phyloP scores from a whole-genome alignment of 1,140 invertebrate genomes.

The Ostrea denselamellosa region DNA sequence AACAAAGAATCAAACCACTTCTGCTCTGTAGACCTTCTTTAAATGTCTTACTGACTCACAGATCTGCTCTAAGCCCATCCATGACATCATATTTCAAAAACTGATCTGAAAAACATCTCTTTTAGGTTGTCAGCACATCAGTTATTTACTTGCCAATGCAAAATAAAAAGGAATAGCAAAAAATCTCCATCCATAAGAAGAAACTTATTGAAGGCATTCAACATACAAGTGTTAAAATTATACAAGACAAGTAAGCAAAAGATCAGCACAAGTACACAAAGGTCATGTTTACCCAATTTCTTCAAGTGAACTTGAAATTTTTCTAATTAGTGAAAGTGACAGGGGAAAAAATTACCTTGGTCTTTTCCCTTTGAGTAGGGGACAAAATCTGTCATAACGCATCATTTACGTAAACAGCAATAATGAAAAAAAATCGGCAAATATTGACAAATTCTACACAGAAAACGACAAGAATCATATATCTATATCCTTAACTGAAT shows the following conservation, averaged over 20 bases:
- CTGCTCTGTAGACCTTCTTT: background rate
- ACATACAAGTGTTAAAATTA: background rate
- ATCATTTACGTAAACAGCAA: background rate
- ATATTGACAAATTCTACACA: background rate
- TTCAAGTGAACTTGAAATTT: background rate
- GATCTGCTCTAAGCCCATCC: background rate
- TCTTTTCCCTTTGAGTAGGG: background rate
- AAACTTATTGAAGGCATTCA: background rate
- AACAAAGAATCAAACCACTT: background rate
- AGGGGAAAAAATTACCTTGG: background rate
- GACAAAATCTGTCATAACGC: background rate
- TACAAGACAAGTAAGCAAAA: conserved; percentile 19
- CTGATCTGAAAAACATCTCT: background rate
- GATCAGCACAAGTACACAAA: background rate
- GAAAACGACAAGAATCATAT: conserved; percentile 1
- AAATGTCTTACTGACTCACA: background rate
- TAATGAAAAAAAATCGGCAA: conserved; percentile 6
- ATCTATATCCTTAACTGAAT: background rate
- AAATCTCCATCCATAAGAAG: background rate
- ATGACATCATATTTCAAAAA: background rate
- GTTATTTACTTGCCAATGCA: background rate
- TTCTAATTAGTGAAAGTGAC: background rate
- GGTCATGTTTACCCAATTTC: conserved; percentile 13
- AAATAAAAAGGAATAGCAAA: background rate
- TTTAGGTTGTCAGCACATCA: background rate